phyloP scores from a whole-genome alignment of 2,113 vertebrate species.

The Ramphastos sulfuratus region DNA sequence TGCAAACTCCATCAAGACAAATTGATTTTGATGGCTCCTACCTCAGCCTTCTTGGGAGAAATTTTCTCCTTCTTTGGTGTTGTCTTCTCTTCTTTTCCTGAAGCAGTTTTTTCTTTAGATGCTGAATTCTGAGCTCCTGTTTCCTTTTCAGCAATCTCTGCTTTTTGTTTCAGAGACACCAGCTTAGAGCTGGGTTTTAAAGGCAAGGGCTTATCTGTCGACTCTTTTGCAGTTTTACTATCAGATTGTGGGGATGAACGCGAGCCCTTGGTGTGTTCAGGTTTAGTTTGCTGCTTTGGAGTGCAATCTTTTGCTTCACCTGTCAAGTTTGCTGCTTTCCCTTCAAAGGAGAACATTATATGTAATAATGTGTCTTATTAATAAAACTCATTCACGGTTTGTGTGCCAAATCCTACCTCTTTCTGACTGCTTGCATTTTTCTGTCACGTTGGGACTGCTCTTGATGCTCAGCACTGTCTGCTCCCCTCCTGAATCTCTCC shows the following conservation, averaged over 20 bases:
- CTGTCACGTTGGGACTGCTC: constrained; percentile 52
- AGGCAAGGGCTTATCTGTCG: neutral
- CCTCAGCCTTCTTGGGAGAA: constrained; percentile 88
- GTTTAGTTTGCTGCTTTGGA: constrained; percentile 22
- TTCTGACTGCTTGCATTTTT: constrained; percentile 36
- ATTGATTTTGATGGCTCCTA: constrained; percentile 55
- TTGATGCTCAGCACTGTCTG: constrained; percentile 35
- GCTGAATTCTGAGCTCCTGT: constrained; percentile 12
- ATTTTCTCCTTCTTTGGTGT: constrained; percentile 77
- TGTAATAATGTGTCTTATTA: neutral
- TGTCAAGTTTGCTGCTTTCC: constrained; percentile 33
- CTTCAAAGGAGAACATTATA: neutral
- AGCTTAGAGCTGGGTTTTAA: constrained; percentile 83
- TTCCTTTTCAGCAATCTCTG: constrained; percentile 47
- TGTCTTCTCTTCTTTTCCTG: constrained; percentile 69
- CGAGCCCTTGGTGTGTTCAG: neutral
- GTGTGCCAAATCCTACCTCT: constrained; percentile 66
- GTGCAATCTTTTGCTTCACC: neutral
- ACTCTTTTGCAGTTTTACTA: constrained; percentile 33
- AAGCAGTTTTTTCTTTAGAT: constrained; percentile 69
- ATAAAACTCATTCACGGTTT: neutral
- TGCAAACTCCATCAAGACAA: neutral
- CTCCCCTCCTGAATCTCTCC: constrained; percentile 75
- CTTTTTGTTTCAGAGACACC: constrained; percentile 82
- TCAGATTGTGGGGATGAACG: neutral